These are phyloP conservation scores for Petrosia ficiformis DNA, from an alignment of 37 sponge, comb jelly and placozoan genomes.

Conservation along the genomic window DNA sequence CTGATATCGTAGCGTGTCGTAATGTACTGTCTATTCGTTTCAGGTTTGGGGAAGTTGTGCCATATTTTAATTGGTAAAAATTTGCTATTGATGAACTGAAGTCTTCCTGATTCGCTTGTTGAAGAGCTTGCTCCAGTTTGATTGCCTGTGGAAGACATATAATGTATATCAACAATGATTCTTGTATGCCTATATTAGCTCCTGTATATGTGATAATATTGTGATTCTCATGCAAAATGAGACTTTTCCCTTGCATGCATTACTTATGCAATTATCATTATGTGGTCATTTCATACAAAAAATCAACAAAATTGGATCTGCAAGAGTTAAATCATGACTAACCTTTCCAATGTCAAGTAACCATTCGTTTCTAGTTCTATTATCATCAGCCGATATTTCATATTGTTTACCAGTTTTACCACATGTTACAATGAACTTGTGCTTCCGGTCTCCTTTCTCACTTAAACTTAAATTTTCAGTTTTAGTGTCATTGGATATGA, in stretches of 20 bases:
- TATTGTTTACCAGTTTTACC: constrained; percentile 43
- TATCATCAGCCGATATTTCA: constrained; percentile 55
- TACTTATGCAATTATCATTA: no score
- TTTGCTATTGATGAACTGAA: constrained; percentile 8
- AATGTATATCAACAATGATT: no score
- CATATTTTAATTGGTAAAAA: constrained; percentile 55
- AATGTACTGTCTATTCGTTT: constrained; percentile 34
- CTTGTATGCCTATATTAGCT: no score
- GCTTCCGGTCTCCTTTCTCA: constrained; percentile 32
- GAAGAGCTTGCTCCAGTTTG: not conserved
- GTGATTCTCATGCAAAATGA: no score
- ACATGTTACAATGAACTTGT: constrained; percentile 61
- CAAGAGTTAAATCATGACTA: not conserved
- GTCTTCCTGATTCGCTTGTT: not conserved
- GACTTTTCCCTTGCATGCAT: no score
- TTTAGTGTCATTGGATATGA: constrained; percentile 44
- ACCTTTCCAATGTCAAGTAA: constrained; percentile 70
- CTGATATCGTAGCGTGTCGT: constrained; percentile 20
- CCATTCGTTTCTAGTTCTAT: constrained; percentile 57
- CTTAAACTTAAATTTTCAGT: constrained; percentile 13
- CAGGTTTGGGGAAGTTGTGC: constrained; percentile 31
- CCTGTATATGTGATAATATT: no score
- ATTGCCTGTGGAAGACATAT: constrained; percentile 1
- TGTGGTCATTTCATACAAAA: not conserved
- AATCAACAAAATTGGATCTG: not conserved